These are phyloP conservation scores for Scyliorhinus canicula DNA, from an alignment of 2,797 vertebrate species.

Conservation along the genomic window DNA sequence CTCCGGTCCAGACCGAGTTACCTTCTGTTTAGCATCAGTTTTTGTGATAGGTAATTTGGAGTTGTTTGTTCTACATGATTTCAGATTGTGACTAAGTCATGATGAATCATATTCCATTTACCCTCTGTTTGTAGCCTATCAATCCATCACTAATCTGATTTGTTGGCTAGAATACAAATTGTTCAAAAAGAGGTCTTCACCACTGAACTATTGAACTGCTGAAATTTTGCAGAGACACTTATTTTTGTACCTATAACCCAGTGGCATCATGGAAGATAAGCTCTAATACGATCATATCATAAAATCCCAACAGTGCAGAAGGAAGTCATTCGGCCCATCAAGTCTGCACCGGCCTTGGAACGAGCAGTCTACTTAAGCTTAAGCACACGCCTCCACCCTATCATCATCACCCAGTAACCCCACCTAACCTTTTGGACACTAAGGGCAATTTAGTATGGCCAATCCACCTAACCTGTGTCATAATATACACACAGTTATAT, in stretches of 20 bases:
- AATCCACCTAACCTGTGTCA: too few relatives aligned
- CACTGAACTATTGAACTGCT: not conserved
- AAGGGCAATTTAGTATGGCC: too few relatives aligned
- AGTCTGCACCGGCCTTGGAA: too few relatives aligned
- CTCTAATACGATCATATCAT: not conserved
- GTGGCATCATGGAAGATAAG: not conserved
- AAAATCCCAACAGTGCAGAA: too few relatives aligned
- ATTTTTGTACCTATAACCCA: not conserved
- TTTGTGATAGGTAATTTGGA: conserved; percentile 10
- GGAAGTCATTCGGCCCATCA: too few relatives aligned
- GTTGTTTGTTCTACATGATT: not conserved
- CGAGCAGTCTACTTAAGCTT: too few relatives aligned
- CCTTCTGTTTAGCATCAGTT: conserved; percentile 15
- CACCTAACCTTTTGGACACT: too few relatives aligned
- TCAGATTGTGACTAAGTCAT: not conserved
- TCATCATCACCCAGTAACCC: too few relatives aligned
- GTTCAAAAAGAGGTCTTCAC: not conserved
- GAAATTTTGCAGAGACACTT: not conserved
- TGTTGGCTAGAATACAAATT: not conserved
- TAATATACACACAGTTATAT: too few relatives aligned
- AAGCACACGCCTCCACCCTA: too few relatives aligned
- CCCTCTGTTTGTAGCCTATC: conserved; percentile 3
- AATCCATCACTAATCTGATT: not conserved
- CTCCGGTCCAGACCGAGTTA: not conserved
- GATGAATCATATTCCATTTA: not conserved